These are phyloP conservation scores for Lithosia quadra DNA, from an alignment of 2,888 invertebrate species.

Conservation along the genomic window DNA sequence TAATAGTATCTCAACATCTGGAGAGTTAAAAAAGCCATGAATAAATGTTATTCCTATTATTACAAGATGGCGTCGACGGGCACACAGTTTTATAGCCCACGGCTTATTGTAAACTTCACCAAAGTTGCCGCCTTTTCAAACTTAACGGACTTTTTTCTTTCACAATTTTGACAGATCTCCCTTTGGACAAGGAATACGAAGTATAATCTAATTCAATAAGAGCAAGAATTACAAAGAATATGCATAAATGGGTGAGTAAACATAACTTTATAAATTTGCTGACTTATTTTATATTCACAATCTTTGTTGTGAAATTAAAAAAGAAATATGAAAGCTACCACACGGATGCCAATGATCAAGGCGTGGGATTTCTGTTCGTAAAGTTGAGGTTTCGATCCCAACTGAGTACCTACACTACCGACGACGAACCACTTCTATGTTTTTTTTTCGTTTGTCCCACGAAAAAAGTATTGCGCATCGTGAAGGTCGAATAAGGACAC, in stretches of 20 bases:
- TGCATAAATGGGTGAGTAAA: conserved; percentile 28
- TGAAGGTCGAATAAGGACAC: no score
- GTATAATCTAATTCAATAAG: conserved; percentile 60
- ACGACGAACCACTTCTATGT: not conserved
- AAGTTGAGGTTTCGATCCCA: not conserved
- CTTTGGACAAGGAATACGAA: conserved; percentile 52
- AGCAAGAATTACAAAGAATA: conserved; percentile 35
- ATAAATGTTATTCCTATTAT: conserved; percentile 40
- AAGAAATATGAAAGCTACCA: not conserved
- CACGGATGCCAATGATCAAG: not conserved
- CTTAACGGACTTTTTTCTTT: conserved; percentile 48
- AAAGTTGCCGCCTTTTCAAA: conserved; percentile 52
- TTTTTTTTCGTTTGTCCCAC: not conserved
- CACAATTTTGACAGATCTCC: conserved; percentile 62
- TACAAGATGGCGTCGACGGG: conserved; percentile 24
- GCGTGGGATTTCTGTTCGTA: not conserved
- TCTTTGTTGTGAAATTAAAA: not conserved
- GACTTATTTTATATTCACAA: not conserved
- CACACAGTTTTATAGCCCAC: conserved; percentile 32
- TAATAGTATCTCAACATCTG: conserved; percentile 38
- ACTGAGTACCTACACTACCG: not conserved
- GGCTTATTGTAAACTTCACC: conserved; percentile 47
- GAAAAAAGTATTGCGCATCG: not conserved
- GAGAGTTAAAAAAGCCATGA: conserved; percentile 23
- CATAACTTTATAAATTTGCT: conserved; percentile 26